Evolutionary conservation across 1,140 invertebrate species (phyloP), one percentile per base, ranked within the genome.

Genomic region (Drosophila arizonae): DNA sequence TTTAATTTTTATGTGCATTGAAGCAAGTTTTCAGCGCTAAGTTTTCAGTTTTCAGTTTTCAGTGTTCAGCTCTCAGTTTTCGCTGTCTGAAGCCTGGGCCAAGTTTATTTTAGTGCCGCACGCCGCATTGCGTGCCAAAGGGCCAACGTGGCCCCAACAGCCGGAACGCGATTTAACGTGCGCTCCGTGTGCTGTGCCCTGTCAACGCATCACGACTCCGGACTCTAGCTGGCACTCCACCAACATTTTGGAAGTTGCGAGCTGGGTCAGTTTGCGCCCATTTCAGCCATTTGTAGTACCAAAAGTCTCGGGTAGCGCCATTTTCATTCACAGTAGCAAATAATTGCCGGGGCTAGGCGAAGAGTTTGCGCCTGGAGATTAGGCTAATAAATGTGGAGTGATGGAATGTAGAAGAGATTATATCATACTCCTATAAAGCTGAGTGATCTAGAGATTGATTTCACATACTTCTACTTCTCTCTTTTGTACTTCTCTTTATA

Each of bases 1-100:
- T 87, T 88, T 79, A 82, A 87, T 87, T 87, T 87, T 72, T 79
- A 82, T 82, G 82, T 81, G 70, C 79, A 82, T 76, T 69, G 72
- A 55, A 56, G 57, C 82, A 87, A 86, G 57, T 87, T 82, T 74
- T 50, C 45, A 51, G 62, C 62, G 63, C 43, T 17, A n/a, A 48
- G 51, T 63, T 48, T 17, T 66, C 57, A 39, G 56, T 70, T 65
- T 55, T 74, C 68, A 46, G 57, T 28, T 43, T 30, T 41, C 43
- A 51, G 33, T 70, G 61, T 55, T 74, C 62, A 41, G 57, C 51
- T 76, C 48, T 69, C 57, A 33, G 46, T 51, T 72, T 62, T 50
- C 51, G 9, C 9, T 24, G 58, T 39, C 48, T 64, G 62, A 55
- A 58, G 69, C 76, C 79, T 81, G 79, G 48, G 63, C 67, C 72